phyloP scores from a whole-genome alignment of 2,113 vertebrate genomes.

The Leptocoma aspasia region DNA sequence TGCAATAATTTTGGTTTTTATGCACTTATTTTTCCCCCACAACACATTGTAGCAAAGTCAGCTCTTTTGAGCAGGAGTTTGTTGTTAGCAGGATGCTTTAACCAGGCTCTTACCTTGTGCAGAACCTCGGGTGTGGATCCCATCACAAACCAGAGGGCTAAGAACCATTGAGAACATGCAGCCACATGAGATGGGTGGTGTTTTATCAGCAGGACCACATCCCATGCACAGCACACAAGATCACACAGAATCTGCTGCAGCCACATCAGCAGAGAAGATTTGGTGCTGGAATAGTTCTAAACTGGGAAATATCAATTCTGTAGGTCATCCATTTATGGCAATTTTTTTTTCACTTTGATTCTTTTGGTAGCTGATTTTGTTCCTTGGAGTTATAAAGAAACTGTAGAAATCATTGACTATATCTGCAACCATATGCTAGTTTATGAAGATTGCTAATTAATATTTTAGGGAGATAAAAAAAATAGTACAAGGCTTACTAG shows the following conservation, averaged over 20 bases:
- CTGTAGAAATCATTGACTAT: background rate
- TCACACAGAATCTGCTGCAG: background rate
- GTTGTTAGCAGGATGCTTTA: background rate
- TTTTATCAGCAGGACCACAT: background rate
- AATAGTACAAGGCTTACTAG: background rate
- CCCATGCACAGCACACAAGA: background rate
- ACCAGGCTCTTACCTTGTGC: background rate
- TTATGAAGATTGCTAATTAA: background rate
- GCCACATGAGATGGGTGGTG: rapidly evolving
- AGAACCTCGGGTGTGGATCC: background rate
- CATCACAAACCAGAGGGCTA: background rate
- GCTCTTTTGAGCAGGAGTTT: background rate
- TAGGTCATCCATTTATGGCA: background rate
- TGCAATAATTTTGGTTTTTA: background rate
- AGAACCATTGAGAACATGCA: background rate
- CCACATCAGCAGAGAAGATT: background rate
- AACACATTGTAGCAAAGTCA: background rate
- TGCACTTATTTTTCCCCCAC: rapidly evolving
- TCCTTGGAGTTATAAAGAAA: background rate
- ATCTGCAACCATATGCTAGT: background rate
- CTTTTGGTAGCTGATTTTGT: background rate
- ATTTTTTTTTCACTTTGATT: background rate
- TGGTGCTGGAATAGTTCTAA: background rate
- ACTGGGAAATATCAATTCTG: background rate
- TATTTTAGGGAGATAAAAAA: background rate